Evolutionary conservation across 2,888 invertebrate species (phyloP).

Genomic region (Eubasilissa splendida): DNA sequence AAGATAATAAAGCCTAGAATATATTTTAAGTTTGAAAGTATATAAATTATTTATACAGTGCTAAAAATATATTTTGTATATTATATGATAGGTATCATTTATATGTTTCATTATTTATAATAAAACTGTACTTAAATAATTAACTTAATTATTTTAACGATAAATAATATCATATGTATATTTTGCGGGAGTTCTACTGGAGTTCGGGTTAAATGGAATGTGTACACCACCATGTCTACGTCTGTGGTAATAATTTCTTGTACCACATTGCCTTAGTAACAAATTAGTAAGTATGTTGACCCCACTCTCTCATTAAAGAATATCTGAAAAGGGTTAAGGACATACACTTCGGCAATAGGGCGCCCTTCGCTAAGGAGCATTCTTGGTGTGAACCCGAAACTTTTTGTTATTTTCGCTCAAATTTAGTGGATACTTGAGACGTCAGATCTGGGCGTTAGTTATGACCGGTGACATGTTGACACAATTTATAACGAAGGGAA

Average conservation of each 20-base stretch:
- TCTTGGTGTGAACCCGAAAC: not conserved
- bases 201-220: no score
- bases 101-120: no score
- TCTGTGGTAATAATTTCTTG: not conserved
- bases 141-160: no score
- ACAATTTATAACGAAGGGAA: conserved; percentile 10
- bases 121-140: no score
- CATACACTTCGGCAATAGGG: not conserved
- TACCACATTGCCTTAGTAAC: not conserved
- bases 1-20: no score
- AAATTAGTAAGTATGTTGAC: not conserved
- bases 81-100: no score
- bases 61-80: no score
- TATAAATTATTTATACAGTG: no score
- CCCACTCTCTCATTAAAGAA: not conserved
- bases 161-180: no score
- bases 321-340: not conserved
- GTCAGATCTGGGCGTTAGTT: conserved; percentile 10
- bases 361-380: no score
- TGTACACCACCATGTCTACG: not conserved
- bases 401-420: conserved; percentile 6
- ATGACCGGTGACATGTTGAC: conserved; percentile 16
- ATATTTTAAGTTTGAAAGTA: no score
- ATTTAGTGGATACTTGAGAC: not conserved
- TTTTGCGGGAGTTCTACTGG: no score